Evolutionary conservation across 2,888 invertebrate species (phyloP).

Genomic region (Psylliodes chrysocephalus): DNA sequence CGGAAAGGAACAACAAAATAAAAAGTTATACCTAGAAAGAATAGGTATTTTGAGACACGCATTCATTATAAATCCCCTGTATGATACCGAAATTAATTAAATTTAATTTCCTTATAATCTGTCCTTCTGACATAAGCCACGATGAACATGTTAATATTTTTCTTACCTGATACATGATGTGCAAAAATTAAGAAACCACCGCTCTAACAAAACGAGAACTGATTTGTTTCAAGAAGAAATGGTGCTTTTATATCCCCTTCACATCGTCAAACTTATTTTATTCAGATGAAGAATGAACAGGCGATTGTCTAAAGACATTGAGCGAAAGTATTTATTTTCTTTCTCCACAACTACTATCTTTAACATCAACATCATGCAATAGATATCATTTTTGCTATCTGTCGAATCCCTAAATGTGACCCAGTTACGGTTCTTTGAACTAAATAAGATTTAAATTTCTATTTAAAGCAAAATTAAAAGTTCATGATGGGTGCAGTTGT

Average conservation of each 20-base stretch:
- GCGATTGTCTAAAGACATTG: constrained; percentile 40
- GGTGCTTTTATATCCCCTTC: constrained; percentile 32
- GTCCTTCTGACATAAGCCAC: too few relatives aligned
- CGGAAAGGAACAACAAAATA: too few relatives aligned
- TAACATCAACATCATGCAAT: background rate
- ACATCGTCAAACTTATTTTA: constrained; percentile 16
- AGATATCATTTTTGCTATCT: constrained; percentile 3
- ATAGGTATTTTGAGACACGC: too few relatives aligned
- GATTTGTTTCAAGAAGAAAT: constrained; percentile 17
- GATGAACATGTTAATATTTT: background rate
- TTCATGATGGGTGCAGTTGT: too few relatives aligned
- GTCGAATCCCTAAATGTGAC: constrained; percentile 37
- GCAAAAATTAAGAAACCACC: background rate
- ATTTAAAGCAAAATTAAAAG: constrained; percentile 2
- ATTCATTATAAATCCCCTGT: too few relatives aligned
- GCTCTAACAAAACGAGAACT: constrained; percentile 20
- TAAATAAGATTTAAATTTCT: constrained; percentile 24
- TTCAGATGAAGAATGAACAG: constrained; percentile 15
- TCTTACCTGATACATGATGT: constrained; percentile 32
- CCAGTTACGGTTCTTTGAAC: constrained; percentile 42
- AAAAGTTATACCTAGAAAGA: too few relatives aligned
- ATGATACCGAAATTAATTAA: too few relatives aligned
- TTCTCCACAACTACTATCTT: constrained; percentile 31
- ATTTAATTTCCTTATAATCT: too few relatives aligned
- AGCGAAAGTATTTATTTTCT: constrained; percentile 43